Evolutionary conservation across 1,140 invertebrate genomes (phyloP).

Genomic region (Probaryconus sp.): DNA sequence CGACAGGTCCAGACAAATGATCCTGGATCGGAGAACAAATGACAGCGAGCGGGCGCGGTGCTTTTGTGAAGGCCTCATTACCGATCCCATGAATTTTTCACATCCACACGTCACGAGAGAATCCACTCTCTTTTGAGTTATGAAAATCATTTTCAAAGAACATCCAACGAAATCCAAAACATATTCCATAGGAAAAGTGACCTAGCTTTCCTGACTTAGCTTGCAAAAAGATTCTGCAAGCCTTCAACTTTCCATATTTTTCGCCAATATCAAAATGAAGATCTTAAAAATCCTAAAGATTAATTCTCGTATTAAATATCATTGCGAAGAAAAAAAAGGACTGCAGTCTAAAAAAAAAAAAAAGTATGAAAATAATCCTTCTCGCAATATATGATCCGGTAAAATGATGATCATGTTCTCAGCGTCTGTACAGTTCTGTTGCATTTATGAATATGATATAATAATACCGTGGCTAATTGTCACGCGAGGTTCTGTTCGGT

Average conservation of each 20-base stretch:
- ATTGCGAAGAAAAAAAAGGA: no score
- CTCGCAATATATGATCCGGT: no score
- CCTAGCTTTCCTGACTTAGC: no score
- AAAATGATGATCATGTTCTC: no score
- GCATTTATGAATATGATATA: slow-evolving; percentile 22
- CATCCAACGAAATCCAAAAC: neutral
- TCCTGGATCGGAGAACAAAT: slow-evolving; percentile 74
- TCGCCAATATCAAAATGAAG: no score
- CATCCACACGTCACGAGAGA: slow-evolving; percentile 60
- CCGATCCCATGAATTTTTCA: slow-evolving; percentile 74
- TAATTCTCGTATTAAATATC: no score
- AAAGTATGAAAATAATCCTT: no score
- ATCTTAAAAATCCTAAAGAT: no score
- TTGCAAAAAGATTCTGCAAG: no score
- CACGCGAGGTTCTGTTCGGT: slow-evolving; percentile 69
- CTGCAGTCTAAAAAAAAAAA: no score
- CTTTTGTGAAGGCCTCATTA: slow-evolving; percentile 75
- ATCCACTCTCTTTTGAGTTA: slow-evolving; percentile 51
- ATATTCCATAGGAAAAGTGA: no score
- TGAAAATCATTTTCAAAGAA: slow-evolving; percentile 41
- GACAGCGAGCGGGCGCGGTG: slow-evolving; percentile 70
- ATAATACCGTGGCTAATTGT: slow-evolving; percentile 71
- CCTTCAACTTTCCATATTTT: no score
- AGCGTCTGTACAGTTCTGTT: slow-evolving; percentile 11
- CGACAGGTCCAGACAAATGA: slow-evolving; percentile 73